Conservation (phyloP, 2,797 vertebrate genomes). For the Gymnopithys bicolor region DNA sequence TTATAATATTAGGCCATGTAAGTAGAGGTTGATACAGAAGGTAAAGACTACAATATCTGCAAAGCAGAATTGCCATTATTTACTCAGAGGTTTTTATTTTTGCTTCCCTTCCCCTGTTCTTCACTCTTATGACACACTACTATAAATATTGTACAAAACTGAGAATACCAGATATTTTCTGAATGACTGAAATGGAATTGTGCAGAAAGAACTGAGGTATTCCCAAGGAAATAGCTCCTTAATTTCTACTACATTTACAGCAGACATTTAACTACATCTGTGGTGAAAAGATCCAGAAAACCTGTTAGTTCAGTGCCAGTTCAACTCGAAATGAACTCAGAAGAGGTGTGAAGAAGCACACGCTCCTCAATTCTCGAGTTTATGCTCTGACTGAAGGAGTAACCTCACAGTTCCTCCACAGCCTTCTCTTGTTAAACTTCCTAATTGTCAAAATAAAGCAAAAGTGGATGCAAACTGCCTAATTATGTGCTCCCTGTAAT, state of each 20-base stretch:
- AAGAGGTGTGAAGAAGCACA: not conserved
- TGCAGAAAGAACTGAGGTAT: not conserved
- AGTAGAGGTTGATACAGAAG: not conserved
- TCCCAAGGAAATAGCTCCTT: not conserved
- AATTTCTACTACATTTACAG: not conserved
- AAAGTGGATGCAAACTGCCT: not conserved
- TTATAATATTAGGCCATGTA: not conserved
- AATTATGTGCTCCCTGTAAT: not conserved
- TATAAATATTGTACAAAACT: not conserved
- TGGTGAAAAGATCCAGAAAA: not conserved
- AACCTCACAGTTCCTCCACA: not conserved
- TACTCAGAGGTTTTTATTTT: not conserved
- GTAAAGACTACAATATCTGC: not conserved
- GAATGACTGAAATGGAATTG: not conserved
- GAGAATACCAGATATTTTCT: not conserved
- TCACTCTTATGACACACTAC: not conserved
- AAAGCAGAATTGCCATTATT: not conserved
- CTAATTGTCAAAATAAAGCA: constrained; percentile 12
- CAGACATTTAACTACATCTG: not conserved
- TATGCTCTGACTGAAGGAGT: not conserved
- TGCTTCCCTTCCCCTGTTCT: not conserved
- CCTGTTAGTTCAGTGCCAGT: not conserved
- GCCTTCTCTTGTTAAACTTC: not conserved
- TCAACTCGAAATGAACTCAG: not conserved
- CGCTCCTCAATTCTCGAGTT: not conserved